Evolutionary conservation across 2,888 invertebrate species (phyloP).

Genomic region (Euphydryas editha): DNA sequence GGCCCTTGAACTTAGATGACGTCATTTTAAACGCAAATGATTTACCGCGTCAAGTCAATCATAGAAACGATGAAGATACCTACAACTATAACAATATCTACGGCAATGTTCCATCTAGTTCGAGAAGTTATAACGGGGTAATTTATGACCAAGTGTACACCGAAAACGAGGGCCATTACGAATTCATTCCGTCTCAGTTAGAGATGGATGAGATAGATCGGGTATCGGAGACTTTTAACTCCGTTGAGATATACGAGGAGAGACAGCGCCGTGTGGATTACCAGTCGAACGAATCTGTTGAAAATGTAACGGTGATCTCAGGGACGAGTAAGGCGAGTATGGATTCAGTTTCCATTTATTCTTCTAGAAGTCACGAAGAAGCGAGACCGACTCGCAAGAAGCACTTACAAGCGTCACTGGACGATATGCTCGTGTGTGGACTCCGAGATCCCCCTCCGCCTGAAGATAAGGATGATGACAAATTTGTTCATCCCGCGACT

Average conservation of each 20-base stretch:
- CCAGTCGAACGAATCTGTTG: conserved; percentile 78
- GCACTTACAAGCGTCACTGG: conserved; percentile 80
- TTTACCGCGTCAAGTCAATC: conserved; percentile 61
- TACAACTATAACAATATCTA: conserved; percentile 77
- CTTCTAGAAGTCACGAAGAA: conserved; percentile 83
- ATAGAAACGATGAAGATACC: conserved; percentile 72
- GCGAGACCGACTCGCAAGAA: conserved; percentile 60
- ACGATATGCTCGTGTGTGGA: conserved; percentile 83
- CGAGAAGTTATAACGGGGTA: conserved; percentile 62
- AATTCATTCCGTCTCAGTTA: conserved; percentile 63
- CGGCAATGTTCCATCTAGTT: conserved; percentile 65
- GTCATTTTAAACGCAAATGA: conserved; percentile 71
- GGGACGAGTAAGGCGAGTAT: conserved; percentile 69
- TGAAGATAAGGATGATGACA: conserved; percentile 65
- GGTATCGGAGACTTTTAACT: conserved; percentile 68
- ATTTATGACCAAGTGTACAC: conserved; percentile 77
- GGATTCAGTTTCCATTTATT: conserved; percentile 84
- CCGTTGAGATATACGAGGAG: conserved; percentile 75
- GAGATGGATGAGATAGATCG: conserved; percentile 65
- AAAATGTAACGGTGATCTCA: conserved; percentile 81
- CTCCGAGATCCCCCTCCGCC: conserved; percentile 54
- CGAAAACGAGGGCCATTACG: conserved; percentile 74
- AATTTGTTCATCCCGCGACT: conserved; percentile 74
- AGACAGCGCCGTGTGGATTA: conserved; percentile 60
- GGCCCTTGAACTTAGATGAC: conserved; percentile 75